These are phyloP conservation scores for Dallia pectoralis DNA, from an alignment of 2,797 vertebrate species.

Conservation along the genomic window DNA sequence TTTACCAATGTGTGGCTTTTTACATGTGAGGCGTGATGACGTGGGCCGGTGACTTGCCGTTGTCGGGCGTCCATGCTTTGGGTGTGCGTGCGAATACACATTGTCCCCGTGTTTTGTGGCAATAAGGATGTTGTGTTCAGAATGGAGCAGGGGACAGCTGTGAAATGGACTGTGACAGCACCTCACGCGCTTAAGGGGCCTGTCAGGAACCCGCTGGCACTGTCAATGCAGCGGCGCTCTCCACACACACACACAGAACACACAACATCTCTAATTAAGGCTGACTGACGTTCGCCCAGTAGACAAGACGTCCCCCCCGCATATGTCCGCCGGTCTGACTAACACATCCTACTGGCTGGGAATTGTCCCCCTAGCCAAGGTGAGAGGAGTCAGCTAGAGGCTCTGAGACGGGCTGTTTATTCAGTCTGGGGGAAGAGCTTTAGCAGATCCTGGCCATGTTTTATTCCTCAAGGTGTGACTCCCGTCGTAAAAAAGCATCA, in stretches of 20 bases:
- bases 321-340: neutral
- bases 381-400: constrained; percentile 3
- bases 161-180: constrained; percentile 3
- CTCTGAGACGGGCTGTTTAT: neutral
- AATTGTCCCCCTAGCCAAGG: neutral
- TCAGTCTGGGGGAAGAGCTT: neutral
- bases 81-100: neutral
- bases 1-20: too few relatives aligned
- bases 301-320: neutral
- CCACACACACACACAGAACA: neutral
- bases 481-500: neutral
- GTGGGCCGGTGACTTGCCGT: neutral
- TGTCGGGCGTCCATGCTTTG: neutral
- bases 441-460: neutral
- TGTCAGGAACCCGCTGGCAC: neutral
- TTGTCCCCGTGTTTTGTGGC: neutral
- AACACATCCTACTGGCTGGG: constrained; percentile 1
- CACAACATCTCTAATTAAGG: constrained; percentile 1
- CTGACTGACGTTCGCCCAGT: neutral
- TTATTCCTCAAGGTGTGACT: constrained; percentile 1
- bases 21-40: neutral
- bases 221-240: neutral
- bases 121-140: neutral
- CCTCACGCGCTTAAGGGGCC: constrained; percentile 2
- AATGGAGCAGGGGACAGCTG: neutral